Evolutionary conservation across 1,140 invertebrate species (phyloP).

Genomic region (Paralvinella palmiformis): DNA sequence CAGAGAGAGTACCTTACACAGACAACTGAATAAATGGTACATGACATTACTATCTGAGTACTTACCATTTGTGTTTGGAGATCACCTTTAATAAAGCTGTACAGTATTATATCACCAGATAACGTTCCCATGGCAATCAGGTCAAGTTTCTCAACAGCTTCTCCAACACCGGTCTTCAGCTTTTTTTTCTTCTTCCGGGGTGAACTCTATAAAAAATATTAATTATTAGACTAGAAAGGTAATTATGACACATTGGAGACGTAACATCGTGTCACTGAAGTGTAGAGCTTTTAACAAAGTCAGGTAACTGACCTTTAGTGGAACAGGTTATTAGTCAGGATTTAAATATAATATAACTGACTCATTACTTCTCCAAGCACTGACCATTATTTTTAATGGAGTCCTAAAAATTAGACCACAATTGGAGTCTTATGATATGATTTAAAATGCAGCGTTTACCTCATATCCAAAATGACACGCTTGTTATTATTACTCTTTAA

Average conservation of each 20-base stretch:
- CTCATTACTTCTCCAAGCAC: too few relatives aligned
- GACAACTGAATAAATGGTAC: too few relatives aligned
- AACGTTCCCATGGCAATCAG: conserved; percentile 61
- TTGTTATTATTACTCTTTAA: too few relatives aligned
- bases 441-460: too few relatives aligned
- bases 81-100: conserved; percentile 60
- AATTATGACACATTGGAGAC: neutral
- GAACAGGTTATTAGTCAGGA: neutral
- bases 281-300: neutral
- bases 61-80: conserved; percentile 52
- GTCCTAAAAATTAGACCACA: too few relatives aligned
- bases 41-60: neutral
- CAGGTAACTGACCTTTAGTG: neutral
- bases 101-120: conserved; percentile 61
- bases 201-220: neutral
- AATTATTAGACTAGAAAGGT: neutral
- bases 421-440: too few relatives aligned
- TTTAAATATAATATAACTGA: too few relatives aligned
- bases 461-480: too few relatives aligned
- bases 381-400: too few relatives aligned
- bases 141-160: conserved; percentile 26
- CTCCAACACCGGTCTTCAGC: conserved; percentile 37
- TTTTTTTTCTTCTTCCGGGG: conserved; percentile 44
- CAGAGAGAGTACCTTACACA: too few relatives aligned
- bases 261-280: neutral